A percentile compares a stretch with the other conserved stretches of the same genome.
Conservation (phyloP, 2,113 vertebrate genomes). For the Zosterops lateralis region DNA sequence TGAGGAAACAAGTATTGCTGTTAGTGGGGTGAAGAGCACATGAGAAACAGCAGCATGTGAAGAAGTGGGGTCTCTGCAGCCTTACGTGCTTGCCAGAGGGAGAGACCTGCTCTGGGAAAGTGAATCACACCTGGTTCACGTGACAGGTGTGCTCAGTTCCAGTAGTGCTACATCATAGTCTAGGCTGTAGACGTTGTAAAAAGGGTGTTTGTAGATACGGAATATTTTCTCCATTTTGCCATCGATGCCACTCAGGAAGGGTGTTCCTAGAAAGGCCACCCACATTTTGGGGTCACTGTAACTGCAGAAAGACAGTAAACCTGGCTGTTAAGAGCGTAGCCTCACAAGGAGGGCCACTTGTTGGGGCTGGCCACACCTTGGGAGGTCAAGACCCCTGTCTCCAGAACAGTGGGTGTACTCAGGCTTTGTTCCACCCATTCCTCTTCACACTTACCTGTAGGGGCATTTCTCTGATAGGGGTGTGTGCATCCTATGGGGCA, state of each 20-base stretch:
- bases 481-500: background rate
- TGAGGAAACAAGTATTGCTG: background rate
- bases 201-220: slow-evolving; percentile 84
- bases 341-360: background rate
- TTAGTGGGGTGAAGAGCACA: background rate
- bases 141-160: slow-evolving; percentile 77
- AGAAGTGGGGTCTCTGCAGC: background rate
- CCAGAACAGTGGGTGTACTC: background rate
- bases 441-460: background rate
- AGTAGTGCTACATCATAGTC: slow-evolving; percentile 89
- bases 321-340: background rate
- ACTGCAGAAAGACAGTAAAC: slow-evolving; percentile 60
- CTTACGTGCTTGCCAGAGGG: background rate
- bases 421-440: background rate
- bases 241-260: slow-evolving; percentile 77
- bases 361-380: background rate
- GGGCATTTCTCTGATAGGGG: background rate
- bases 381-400: background rate
- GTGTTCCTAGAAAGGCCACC: slow-evolving; percentile 87
- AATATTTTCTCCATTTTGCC: slow-evolving; percentile 83
- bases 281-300: slow-evolving; percentile 81
- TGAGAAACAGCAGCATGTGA: background rate
- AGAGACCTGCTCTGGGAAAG: background rate
- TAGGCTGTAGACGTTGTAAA: slow-evolving; percentile 87
- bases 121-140: background rate